Base-by-base conservation (phyloP, 2,797 vertebrate genomes). In the Melanotaenia parkinsoni region DNA sequence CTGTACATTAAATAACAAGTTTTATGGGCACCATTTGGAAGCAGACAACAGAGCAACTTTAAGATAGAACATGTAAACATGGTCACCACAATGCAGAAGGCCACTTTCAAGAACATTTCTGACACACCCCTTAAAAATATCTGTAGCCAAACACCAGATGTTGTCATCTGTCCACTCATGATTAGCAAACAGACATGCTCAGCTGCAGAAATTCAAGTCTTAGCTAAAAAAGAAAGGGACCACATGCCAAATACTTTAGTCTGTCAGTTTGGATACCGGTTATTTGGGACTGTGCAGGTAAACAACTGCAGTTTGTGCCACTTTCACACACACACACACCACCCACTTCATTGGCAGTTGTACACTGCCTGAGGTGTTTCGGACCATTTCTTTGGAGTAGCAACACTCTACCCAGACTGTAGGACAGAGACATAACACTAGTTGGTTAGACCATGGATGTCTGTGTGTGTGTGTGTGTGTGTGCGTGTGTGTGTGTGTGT, bases 361-460 rank as follows among this genome's bases (percentile, higher is more conserved):
- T 60, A 43, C 73, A 72, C 43, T 67, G 54, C 71, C 58, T 78
- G 79, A 86, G 80, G 83, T 74, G 85, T 91, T 90, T 84, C 61
- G 58, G 79, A 66, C 81, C 91, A 93, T 93, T 93, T 92, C 83
- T 74, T 81, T 38, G 67, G 76, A 73, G 85, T 57, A 76, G 62
- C 71, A 90, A 89, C 80, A 80, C 68, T 33, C 32, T 77, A 61
- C 89, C 86, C 81, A 83, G 80, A 75, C 84, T 81, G 69, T 71
- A 76, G 78, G 68, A 80, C 53, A 10, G 78, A 94, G 93, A 93
- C 91, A 92, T 92, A 94, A 93, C 85, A 88, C 86, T 61, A 86
- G 85, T 83, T 10, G 24, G 74, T 79, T 20, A 65, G 76, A 74
- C 77, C 50, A 20, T 70, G 32, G 58, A 47, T 59, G 33, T 63